Base-by-base conservation (phyloP, 2,797 vertebrate species). In the Coregonus ussuriensis region DNA sequence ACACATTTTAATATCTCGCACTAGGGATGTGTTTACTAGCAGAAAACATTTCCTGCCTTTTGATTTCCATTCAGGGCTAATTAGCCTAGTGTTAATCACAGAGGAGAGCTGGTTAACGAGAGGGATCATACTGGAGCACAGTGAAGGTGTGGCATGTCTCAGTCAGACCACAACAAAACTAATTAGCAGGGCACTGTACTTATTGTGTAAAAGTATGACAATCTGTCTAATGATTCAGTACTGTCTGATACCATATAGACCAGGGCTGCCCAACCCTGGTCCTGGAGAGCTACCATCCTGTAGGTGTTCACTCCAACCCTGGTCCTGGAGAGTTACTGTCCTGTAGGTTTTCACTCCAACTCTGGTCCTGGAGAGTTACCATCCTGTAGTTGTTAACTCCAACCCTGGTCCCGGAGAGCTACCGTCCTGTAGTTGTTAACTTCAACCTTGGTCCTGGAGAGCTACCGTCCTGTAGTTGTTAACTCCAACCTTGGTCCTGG, bases 51-150 rank as follows among this genome's bases (percentile, higher is more conserved):
- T 37, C 72, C 35, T 74, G 72, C 11, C 35, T 47, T 74, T 74
- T 63, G 33, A 74, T 65, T 74, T 56, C 3, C 35, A 47, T 29
- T 63, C 72, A 63, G 59, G 13, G 25, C 68, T 79, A 80, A 85
- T 82, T 83, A 71, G 59, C 31, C 2, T 21, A 3, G 3, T 1
- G 9, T 7, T 59, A n/a, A 53, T 31, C 53, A 16, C 71, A 56
- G 53, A 56, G 71, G 71, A 56, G 35, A 7, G 4, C 18, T n/a
- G 21, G 56, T 0, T 63, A 41, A 21, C 41, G 15, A 74, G 33
- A 62, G 2, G 33, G 33, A 47, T 74, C 72, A 65, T 59, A 65
- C 21, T 13, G 6, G 18, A 65, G 21, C 3, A n/a, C 16, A 16
- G 72, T 29, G 59, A 25, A 63, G 41, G 37, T 4, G 56, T n/a